Conservation (phyloP, 2,797 vertebrate genomes). For the Miichthys miiuy region DNA sequence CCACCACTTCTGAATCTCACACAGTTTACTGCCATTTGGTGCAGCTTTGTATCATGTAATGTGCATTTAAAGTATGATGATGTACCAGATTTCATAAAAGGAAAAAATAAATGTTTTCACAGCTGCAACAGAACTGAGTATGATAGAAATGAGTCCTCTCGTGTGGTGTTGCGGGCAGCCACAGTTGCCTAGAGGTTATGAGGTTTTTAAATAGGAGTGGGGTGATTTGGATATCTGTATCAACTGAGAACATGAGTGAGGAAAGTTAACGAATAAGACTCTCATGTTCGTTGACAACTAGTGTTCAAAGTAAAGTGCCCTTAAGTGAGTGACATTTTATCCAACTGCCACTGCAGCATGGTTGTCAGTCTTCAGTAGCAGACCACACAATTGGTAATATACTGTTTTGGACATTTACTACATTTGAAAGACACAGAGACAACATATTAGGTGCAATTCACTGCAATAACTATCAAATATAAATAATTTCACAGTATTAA, state of each 20-base stretch:
- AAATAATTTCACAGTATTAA: conserved; percentile 1
- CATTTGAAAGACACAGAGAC: conserved; percentile 2
- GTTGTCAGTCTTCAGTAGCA: conserved; percentile 11
- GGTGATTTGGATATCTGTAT: conserved; percentile 24
- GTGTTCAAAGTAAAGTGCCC: conserved; percentile 21
- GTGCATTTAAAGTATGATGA: neutral
- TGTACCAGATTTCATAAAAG: neutral
- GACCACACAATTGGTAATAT: neutral
- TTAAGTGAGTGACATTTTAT: conserved; percentile 23
- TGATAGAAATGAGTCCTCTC: neutral
- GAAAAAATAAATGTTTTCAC: neutral
- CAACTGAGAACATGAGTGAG: neutral
- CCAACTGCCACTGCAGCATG: neutral
- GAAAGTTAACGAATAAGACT: conserved; percentile 28
- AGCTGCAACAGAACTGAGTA: conserved; percentile 6
- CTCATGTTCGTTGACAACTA: conserved; percentile 2
- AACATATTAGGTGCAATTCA: conserved; percentile 3
- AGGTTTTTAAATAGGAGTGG: conserved; percentile 13
- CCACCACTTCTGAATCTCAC: neutral
- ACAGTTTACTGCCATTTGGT: neutral
- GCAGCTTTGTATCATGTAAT: neutral
- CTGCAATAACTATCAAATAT: conserved; percentile 4
- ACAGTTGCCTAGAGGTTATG: conserved; percentile 12
- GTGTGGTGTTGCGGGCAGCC: neutral
- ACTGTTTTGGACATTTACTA: neutral